A percentile compares a stretch with the other conserved stretches of the same genome.
Conservation (phyloP, 2,797 vertebrate genomes). For the Propithecus deckenii region DNA sequence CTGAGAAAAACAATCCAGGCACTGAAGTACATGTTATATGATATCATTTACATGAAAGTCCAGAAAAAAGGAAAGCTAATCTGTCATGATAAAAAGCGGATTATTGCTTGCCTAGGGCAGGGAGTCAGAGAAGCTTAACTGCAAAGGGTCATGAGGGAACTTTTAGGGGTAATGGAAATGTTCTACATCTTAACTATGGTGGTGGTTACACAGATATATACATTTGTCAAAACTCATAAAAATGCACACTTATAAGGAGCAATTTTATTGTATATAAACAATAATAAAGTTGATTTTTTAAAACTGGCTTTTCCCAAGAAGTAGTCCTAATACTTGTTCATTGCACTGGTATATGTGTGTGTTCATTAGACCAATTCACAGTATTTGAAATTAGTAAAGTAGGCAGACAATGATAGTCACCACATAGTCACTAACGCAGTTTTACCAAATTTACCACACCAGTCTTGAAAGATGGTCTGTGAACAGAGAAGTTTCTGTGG, state of each 20-base stretch:
- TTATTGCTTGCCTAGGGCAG: neutral
- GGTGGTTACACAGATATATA: neutral
- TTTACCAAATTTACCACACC: neutral
- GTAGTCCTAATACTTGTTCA: neutral
- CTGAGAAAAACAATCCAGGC: neutral
- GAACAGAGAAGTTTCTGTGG: neutral
- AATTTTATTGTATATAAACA: neutral
- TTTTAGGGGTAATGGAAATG: neutral
- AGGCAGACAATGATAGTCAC: neutral
- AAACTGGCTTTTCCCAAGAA: neutral
- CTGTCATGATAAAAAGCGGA: neutral
- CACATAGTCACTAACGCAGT: neutral
- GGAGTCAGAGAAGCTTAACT: neutral
- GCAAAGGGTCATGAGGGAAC: neutral
- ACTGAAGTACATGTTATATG: neutral
- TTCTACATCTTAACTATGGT: neutral
- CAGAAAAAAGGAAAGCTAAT: neutral
- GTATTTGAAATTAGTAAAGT: neutral
- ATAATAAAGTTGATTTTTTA: neutral
- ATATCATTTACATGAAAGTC: neutral
- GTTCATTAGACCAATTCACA: neutral
- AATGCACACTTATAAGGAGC: neutral
- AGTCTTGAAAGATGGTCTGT: neutral
- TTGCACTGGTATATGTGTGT: neutral
- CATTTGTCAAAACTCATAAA: neutral